phyloP scores from a whole-genome alignment of 2,797 vertebrate genomes.

The Enteromius mattozi region DNA sequence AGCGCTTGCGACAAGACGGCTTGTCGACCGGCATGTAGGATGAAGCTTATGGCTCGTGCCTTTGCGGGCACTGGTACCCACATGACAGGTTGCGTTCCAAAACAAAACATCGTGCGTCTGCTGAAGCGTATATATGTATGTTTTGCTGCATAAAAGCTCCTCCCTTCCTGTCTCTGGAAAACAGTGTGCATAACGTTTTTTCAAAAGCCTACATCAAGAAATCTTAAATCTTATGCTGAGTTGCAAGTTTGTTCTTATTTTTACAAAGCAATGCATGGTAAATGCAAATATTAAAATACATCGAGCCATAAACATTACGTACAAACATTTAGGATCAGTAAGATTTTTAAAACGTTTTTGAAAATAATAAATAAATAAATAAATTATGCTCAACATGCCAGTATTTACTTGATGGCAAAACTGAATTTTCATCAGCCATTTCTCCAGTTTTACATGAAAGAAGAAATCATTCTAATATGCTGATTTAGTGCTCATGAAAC shows the following conservation, averaged over 20 bases:
- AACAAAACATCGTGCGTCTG: conserved; percentile 18
- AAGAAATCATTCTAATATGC: background rate
- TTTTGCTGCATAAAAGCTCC: conserved; percentile 46
- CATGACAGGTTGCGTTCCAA: conserved; percentile 29
- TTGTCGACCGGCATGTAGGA: background rate
- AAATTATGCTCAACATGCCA: background rate
- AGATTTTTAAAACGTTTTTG: background rate
- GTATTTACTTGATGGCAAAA: background rate
- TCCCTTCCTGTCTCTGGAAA: conserved; percentile 52
- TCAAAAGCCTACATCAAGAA: conserved; percentile 20
- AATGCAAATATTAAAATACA: background rate
- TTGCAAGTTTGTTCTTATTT: background rate
- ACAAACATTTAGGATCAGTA: background rate
- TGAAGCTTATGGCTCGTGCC: conserved; percentile 22
- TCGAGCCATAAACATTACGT: background rate
- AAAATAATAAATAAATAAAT: background rate
- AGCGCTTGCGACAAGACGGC: background rate
- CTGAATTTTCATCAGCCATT: background rate
- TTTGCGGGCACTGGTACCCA: conserved; percentile 18
- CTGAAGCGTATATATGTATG: conserved; percentile 37
- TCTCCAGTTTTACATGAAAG: background rate
- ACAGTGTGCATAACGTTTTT: background rate
- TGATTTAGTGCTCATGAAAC: background rate
- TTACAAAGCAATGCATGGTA: background rate
- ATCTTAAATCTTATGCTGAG: background rate